Evolutionary conservation across 2,113 vertebrate species (phyloP).

Genomic region (Dromaius novaehollandiae): DNA sequence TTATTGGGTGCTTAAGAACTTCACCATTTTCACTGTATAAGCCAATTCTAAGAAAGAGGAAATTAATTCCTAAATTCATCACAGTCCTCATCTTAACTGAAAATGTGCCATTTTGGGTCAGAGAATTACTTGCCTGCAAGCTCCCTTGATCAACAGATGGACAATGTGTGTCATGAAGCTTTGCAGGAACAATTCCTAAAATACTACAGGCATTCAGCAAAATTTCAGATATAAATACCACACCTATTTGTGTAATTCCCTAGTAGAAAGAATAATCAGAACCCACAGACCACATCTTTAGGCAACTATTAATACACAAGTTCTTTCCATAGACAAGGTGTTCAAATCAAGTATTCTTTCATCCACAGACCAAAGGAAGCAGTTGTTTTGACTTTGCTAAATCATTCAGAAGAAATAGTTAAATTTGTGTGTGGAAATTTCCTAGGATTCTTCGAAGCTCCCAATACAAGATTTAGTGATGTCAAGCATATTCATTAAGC

Average conservation of each 20-base stretch:
- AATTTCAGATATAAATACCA: constrained; percentile 51
- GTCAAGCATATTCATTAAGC: not conserved
- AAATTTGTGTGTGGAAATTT: not conserved
- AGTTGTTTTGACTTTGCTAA: not conserved
- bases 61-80: constrained; percentile 1
- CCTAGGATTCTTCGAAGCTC: not conserved
- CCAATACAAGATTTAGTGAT: not conserved
- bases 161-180: not conserved
- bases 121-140: constrained; percentile 10
- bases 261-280: not conserved
- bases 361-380: not conserved
- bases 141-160: not conserved
- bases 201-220: constrained; percentile 28
- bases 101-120: not conserved
- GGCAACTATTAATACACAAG: not conserved
- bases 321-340: not conserved
- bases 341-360: not conserved
- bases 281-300: not conserved
- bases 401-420: not conserved
- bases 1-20: not conserved
- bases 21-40: constrained; percentile 16
- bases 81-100: not conserved
- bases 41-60: constrained; percentile 18
- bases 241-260: constrained; percentile 4
- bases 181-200: constrained; percentile 17